Evolutionary conservation across 2,797 vertebrate genomes (phyloP), one percentile per base, ranked within the genome.

Genomic region (Muscicapa comitata): DNA sequence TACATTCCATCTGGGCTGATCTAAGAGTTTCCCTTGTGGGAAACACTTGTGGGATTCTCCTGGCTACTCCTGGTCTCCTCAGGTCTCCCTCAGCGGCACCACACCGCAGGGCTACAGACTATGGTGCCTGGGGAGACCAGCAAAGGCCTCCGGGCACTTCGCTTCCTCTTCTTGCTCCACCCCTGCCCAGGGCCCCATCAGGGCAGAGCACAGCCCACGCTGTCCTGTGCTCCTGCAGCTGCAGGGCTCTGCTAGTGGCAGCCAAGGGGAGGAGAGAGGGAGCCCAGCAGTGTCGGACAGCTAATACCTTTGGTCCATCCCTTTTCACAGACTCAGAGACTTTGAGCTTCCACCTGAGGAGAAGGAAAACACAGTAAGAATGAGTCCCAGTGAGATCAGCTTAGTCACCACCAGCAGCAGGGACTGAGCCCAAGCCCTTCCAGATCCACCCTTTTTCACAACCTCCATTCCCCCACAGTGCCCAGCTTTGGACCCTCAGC

Each of bases 221-320:
- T 63, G 76, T 29, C 38, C 94, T 67, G 74, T 0, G 1, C 38
- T 55, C 75, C 91, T 2, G 8, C 67, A 61, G 87, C 78, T 19
- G 35, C n/a, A 70, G 90, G 93, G 84, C 70, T 88, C 76, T 76
- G 72, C 48, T 20, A 12, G 40, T 4, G 8, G 54, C 42, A 38
- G 70, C 79, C 54, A 80, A 73, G 90, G 94, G 95, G 86, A 96
- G 88, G 93, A 91, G 94, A 93, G 90, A 88, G 73, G 61, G 87
- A 86, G 62, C 82, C 90, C 86, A 53, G 76, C 59, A 63, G 77
- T 0, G 9, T 57, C 3, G 26, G 62, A n/a, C 80, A 89, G 54
- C 70, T 87, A 97, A 74, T 98, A 99, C 99, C 99, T 99, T 99
- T 28, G 99, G 99, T 70, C 99, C 99, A 83, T 99, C 99, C 93